Percentiles rank a stretch among this genome's conserved stretches.
phyloP scores from a whole-genome alignment of 2,113 vertebrate genomes.

The Cervus canadensis region DNA sequence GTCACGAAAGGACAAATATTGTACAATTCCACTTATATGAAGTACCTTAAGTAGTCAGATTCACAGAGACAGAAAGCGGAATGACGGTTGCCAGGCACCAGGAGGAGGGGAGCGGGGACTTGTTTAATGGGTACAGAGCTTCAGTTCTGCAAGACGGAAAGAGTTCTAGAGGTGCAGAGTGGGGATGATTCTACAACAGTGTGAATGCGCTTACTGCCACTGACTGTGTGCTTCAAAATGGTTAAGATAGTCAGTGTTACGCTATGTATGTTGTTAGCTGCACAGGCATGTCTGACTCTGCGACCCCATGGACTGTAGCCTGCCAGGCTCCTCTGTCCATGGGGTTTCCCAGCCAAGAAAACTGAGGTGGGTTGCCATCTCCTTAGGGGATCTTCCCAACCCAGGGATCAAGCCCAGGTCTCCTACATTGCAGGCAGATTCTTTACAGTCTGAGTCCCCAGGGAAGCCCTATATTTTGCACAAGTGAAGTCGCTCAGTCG shows the following conservation, averaged over 20 bases:
- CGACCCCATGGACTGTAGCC: not conserved
- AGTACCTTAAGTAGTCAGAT: not conserved
- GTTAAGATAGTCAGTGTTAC: not conserved
- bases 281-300: not conserved
- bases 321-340: not conserved
- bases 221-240: not conserved
- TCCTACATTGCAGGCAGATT: not conserved
- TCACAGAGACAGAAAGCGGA: not conserved
- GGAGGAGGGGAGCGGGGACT: fast-evolving
- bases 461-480: not conserved
- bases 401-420: not conserved
- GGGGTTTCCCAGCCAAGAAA: not conserved
- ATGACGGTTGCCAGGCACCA: not conserved
- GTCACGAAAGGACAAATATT: not conserved
- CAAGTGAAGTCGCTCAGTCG: too few relatives aligned
- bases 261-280: fast-evolving
- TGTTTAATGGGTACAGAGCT: not conserved
- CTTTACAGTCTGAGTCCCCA: not conserved
- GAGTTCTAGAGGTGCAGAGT: not conserved
- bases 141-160: not conserved
- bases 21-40: not conserved
- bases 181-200: fast-evolving
- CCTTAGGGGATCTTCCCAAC: not conserved
- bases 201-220: not conserved
- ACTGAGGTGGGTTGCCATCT: not conserved